phyloP scores from a whole-genome alignment of 2,113 vertebrate genomes.

The Bostrychus sinensis region DNA sequence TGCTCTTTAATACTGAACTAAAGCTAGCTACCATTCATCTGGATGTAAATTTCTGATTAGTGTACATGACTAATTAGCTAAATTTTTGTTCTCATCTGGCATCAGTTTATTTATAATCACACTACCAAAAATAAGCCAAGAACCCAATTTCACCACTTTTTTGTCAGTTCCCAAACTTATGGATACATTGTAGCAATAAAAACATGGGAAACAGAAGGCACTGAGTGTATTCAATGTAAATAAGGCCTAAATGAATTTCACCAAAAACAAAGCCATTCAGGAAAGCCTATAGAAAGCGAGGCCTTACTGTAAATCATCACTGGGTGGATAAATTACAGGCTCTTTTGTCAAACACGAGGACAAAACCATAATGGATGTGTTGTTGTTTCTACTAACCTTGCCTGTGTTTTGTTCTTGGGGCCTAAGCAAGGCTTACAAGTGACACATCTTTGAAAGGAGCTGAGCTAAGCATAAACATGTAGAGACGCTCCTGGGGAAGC shows the following conservation, averaged over 20 bases:
- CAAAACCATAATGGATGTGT: slow-evolving; percentile 32
- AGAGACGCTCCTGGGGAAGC: slow-evolving; percentile 32
- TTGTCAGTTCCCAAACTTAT: not conserved
- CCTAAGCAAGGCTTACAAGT: slow-evolving; percentile 24
- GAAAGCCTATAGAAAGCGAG: slow-evolving; percentile 12
- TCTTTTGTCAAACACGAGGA: slow-evolving; percentile 7
- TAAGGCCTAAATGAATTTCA: slow-evolving; percentile 7
- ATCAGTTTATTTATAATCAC: not conserved
- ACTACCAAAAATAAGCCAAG: no score
- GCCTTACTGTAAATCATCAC: slow-evolving; percentile 21
- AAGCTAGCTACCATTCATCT: no score
- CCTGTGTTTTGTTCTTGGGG: slow-evolving; percentile 5
- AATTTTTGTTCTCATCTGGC: no score
- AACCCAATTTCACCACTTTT: not conserved
- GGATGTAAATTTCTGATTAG: no score
- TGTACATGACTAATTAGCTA: no score
- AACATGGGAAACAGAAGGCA: not conserved
- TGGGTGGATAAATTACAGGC: slow-evolving; percentile 18
- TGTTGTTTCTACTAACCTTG: slow-evolving; percentile 31
- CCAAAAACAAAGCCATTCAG: slow-evolving; percentile 17
- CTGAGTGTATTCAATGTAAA: slow-evolving; percentile 3
- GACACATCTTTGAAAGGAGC: slow-evolving; percentile 41
- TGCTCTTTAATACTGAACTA: no score
- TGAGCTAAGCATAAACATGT: slow-evolving; percentile 52
- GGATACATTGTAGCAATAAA: not conserved